phyloP scores from a whole-genome alignment of 2,797 vertebrate species.

The Chaetodon trifasciatus region DNA sequence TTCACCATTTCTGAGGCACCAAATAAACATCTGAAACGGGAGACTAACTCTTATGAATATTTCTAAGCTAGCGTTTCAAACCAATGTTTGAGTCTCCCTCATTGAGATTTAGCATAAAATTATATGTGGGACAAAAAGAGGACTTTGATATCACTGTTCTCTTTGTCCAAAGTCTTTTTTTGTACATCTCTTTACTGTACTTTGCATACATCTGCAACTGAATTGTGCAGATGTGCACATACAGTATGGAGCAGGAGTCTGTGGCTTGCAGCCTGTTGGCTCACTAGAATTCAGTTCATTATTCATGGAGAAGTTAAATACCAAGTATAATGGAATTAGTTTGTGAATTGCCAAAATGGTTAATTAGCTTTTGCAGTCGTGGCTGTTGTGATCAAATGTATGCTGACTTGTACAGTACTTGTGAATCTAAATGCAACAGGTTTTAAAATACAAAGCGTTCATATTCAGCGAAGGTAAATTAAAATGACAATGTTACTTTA shows the following conservation, averaged over 20 bases:
- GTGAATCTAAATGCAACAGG: slow-evolving; percentile 51
- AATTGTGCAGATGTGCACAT: slow-evolving; percentile 49
- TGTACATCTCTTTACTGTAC: slow-evolving; percentile 53
- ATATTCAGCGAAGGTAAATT: slow-evolving; percentile 32
- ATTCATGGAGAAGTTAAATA: slow-evolving; percentile 62
- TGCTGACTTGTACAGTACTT: slow-evolving; percentile 38
- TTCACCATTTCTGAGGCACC: slow-evolving; percentile 56
- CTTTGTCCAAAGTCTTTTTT: slow-evolving; percentile 55
- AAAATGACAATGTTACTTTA: slow-evolving; percentile 13
- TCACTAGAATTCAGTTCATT: slow-evolving; percentile 42
- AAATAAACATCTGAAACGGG: slow-evolving; percentile 76
- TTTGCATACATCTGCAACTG: slow-evolving; percentile 72
- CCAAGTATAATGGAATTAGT: slow-evolving; percentile 74
- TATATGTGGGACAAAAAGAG: slow-evolving; percentile 61
- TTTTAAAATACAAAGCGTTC: slow-evolving; percentile 28
- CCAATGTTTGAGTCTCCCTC: slow-evolving; percentile 49
- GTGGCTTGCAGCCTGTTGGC: slow-evolving; percentile 50
- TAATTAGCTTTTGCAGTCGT: slow-evolving; percentile 58
- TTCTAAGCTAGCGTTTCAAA: slow-evolving; percentile 65
- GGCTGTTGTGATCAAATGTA: slow-evolving; percentile 31
- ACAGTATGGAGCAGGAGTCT: slow-evolving; percentile 12
- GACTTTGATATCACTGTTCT: slow-evolving; percentile 64
- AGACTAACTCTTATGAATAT: slow-evolving; percentile 77
- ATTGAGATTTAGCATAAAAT: slow-evolving; percentile 72
- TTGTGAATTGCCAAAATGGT: slow-evolving; percentile 61